phyloP scores from a whole-genome alignment of 2,888 invertebrate genomes.

The Dichetophora obliterata region DNA sequence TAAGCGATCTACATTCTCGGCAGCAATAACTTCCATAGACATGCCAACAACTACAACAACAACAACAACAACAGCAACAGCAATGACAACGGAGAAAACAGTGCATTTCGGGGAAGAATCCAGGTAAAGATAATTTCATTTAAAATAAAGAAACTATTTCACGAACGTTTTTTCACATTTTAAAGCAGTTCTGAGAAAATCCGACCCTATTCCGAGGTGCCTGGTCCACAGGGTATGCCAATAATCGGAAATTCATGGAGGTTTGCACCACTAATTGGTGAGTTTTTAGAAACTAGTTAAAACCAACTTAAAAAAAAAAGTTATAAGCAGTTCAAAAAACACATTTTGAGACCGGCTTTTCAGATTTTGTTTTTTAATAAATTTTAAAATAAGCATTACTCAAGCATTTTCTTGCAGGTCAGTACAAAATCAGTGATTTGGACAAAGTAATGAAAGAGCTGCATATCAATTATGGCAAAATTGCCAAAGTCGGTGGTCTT shows the following conservation, averaged over 20 bases:
- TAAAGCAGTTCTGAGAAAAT: conserved; percentile 50
- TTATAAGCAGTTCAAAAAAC: no score
- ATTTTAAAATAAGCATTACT: no score
- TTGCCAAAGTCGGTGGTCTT: conserved; percentile 78
- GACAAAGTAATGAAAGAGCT: conserved; percentile 74
- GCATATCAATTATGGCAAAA: conserved; percentile 73
- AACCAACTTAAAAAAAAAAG: no score
- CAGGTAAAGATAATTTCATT: not conserved
- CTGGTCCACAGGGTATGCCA: conserved; percentile 82
- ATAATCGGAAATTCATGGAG: conserved; percentile 85
- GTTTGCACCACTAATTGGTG: conserved; percentile 79
- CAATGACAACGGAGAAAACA: conserved; percentile 28
- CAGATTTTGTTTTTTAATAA: not conserved
- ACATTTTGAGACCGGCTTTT: not conserved
- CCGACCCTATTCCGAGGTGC: conserved; percentile 77
- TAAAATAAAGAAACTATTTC: not conserved
- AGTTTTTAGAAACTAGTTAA: no score
- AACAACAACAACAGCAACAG: no score
- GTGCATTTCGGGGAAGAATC: not conserved
- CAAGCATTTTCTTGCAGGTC: conserved; percentile 67
- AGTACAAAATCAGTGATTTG: conserved; percentile 73
- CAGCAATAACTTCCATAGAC: conserved; percentile 50
- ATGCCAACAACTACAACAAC: conserved; percentile 31
- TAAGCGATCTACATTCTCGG: conserved; percentile 63
- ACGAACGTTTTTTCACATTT: not conserved